Percentiles rank a stretch among this genome's conserved stretches.
Evolutionary conservation across 2,797 vertebrate genomes (phyloP).

Genomic region (Heterohyrax brucei): DNA sequence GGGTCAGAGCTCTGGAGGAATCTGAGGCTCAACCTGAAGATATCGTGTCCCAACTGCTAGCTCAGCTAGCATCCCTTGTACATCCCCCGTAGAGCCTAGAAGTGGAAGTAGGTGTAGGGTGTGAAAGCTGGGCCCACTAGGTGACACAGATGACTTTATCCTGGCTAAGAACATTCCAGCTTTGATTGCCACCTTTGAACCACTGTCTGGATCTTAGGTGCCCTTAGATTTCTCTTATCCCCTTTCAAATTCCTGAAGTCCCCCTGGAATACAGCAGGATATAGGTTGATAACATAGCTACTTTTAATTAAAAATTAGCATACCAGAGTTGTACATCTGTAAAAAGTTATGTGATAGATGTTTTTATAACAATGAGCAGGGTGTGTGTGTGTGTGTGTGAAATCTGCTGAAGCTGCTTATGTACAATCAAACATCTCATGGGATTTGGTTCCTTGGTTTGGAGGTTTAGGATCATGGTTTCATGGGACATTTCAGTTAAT

Average conservation of each 20-base stretch:
- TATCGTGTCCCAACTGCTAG: rapidly evolving
- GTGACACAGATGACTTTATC: neutral
- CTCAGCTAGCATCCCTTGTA: rapidly evolving
- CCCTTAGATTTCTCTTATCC: conserved; percentile 16
- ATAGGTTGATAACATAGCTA: conserved; percentile 1
- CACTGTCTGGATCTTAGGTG: neutral
- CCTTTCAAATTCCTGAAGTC: conserved; percentile 1
- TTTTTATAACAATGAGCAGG: too few species aligned
- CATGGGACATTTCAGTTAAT: too few species aligned
- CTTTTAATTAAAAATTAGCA: conserved; percentile 70
- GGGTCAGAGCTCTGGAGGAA: conserved; percentile 24
- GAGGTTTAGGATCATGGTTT: too few species aligned
- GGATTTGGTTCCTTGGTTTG: too few species aligned
- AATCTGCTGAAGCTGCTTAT: too few species aligned
- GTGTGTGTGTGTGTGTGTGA: too few species aligned
- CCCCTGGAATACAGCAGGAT: neutral
- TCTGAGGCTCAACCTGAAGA: neutral
- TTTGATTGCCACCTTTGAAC: conserved; percentile 6
- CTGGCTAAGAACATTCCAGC: neutral
- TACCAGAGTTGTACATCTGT: neutral
- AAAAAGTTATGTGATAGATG: too few species aligned
- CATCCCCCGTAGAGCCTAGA: neutral
- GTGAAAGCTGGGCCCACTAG: neutral
- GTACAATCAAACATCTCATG: too few species aligned
- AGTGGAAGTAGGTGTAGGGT: neutral